Evolutionary conservation across 2,888 invertebrate genomes (phyloP).

Genomic region (Petrolisthes manimaculis): DNA sequence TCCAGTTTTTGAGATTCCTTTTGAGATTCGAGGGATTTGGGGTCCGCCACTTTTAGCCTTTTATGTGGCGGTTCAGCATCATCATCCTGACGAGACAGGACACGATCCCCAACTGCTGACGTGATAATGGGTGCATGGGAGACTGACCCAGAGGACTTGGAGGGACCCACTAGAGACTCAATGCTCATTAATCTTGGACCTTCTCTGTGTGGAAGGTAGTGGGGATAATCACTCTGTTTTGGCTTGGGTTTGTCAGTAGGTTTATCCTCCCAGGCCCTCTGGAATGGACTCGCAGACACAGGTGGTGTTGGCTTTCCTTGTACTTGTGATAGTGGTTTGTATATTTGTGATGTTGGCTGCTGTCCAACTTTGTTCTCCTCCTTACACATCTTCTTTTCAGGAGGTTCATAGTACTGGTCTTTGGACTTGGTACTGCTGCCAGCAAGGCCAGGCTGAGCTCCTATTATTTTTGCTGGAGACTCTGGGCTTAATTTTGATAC

Average conservation of each 20-base stretch:
- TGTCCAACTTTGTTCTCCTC: neutral
- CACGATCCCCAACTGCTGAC: neutral
- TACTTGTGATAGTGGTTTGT: neutral
- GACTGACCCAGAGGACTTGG: neutral
- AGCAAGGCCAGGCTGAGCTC: neutral
- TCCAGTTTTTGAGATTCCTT: slow-evolving; percentile 32
- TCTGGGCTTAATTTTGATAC: slow-evolving; percentile 1
- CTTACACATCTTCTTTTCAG: neutral
- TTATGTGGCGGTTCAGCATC: slow-evolving; percentile 44
- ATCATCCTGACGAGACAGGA: slow-evolving; percentile 1
- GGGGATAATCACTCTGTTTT: neutral
- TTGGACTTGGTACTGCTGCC: neutral
- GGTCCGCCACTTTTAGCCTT: slow-evolving; percentile 33
- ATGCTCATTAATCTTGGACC: slow-evolving; percentile 19
- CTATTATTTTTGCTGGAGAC: too few species aligned
- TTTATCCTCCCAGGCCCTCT: slow-evolving; percentile 23
- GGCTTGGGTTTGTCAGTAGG: slow-evolving; percentile 11
- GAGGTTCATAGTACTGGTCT: slow-evolving; percentile 9
- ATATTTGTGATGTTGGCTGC: neutral
- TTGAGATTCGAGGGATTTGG: slow-evolving; percentile 46
- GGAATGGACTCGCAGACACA: neutral
- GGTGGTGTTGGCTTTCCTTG: neutral
- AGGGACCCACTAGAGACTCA: slow-evolving; percentile 16
- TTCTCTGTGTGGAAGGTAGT: neutral
- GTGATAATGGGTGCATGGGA: slow-evolving; percentile 6